These are phyloP conservation scores for Caradrina clavipalpis DNA, from an alignment of 2,888 invertebrate species.

Conservation along the genomic window DNA sequence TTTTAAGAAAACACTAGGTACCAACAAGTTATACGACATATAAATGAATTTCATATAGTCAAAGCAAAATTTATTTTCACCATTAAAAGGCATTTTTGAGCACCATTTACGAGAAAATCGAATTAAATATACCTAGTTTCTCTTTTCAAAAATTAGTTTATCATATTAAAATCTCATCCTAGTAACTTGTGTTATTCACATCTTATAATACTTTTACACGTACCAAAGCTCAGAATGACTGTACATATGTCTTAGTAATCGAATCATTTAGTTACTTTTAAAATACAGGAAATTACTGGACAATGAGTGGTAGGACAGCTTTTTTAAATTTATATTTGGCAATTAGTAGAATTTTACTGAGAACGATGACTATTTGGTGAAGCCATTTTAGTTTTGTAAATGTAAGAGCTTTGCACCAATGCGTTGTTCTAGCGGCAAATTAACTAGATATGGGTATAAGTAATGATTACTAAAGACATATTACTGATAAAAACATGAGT, in stretches of 20 bases:
- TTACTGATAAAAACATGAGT: too few species aligned
- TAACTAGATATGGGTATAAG: too few species aligned
- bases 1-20: too few species aligned
- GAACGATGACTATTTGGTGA: conserved; percentile 20
- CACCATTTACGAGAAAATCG: too few species aligned
- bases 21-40: too few species aligned
- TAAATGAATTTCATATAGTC: too few species aligned
- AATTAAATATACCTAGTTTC: too few species aligned
- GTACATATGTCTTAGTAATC: conserved; percentile 45
- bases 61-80: too few species aligned
- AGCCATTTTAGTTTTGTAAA: conserved; percentile 6
- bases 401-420: background rate
- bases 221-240: conserved; percentile 49
- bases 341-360: conserved; percentile 36
- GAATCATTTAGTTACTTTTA: conserved; percentile 58
- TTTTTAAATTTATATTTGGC: conserved; percentile 47
- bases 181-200: conserved; percentile 44
- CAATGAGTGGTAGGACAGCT: conserved; percentile 45
- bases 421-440: too few species aligned
- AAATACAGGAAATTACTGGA: conserved; percentile 62
- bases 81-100: too few species aligned
- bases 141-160: too few species aligned
- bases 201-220: conserved; percentile 40
- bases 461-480: too few species aligned
- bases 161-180: background rate